Evolutionary conservation across 2,797 vertebrate species (phyloP).

Genomic region (Bovichtus diacanthus): DNA sequence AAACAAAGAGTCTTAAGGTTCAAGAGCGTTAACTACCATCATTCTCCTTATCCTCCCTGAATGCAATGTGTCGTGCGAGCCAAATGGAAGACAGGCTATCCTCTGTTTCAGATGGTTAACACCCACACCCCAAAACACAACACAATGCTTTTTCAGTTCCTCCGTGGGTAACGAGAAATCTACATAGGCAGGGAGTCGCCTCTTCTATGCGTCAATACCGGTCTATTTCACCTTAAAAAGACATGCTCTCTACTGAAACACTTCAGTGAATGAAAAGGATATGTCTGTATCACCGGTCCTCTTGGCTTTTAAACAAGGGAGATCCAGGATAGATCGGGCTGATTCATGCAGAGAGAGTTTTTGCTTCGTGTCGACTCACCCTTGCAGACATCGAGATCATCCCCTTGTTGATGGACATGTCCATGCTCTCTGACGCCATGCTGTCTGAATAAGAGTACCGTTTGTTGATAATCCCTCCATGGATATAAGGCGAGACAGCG

Average conservation of each 20-base stretch:
- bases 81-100: constrained; percentile 60
- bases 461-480: constrained; percentile 79
- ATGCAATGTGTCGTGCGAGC: constrained; percentile 21
- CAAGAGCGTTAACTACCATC: not conserved
- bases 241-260: not conserved
- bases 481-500: constrained; percentile 19
- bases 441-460: constrained; percentile 87
- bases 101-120: constrained; percentile 66
- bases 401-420: constrained; percentile 89
- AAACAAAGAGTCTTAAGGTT: not conserved
- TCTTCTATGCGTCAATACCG: constrained; percentile 13
- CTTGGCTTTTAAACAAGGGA: not conserved
- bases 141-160: constrained; percentile 76
- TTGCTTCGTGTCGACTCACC: constrained; percentile 79
- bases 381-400: constrained; percentile 85
- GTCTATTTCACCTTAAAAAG: not conserved
- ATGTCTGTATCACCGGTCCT: not conserved
- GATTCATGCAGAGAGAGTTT: not conserved
- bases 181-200: constrained; percentile 24
- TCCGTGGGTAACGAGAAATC: constrained; percentile 49
- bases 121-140: constrained; percentile 72
- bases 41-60: not conserved
- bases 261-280: not conserved
- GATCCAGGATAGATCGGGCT: not conserved
- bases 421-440: constrained; percentile 88